Conservation (phyloP, 2,888 invertebrate species). For the Phytoseiulus persimilis region DNA sequence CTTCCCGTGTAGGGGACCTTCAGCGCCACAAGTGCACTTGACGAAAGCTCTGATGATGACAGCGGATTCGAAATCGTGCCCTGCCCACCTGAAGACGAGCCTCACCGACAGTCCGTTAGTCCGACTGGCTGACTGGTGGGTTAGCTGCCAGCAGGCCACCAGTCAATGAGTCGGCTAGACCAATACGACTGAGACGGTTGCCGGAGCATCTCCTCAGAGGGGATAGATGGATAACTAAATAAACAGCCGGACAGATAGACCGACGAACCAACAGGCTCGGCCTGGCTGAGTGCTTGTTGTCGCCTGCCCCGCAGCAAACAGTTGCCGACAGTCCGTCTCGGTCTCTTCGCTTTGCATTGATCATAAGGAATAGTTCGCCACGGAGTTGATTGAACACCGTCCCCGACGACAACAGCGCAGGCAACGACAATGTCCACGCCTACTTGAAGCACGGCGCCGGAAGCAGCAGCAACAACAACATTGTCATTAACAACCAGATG, state of each 20-base stretch:
- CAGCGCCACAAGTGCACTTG: background rate
- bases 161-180: background rate
- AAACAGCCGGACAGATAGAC: background rate
- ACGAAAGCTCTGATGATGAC: slow-evolving; percentile 5
- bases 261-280: background rate
- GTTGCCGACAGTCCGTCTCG: background rate
- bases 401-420: background rate
- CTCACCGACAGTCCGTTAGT: background rate
- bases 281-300: background rate
- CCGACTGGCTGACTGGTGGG: background rate
- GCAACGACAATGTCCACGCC: background rate
- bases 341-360: background rate
- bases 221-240: background rate
- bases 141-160: no score
- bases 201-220: background rate
- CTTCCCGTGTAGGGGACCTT: background rate
- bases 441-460: background rate
- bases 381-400: background rate
- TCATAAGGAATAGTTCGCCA: background rate
- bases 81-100: background rate
- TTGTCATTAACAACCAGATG: background rate
- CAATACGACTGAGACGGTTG: background rate
- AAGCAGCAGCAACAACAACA: background rate
- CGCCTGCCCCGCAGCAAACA: background rate
- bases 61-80: background rate